phyloP scores from a whole-genome alignment of 2,797 vertebrate species.

The Zalophus californianus region DNA sequence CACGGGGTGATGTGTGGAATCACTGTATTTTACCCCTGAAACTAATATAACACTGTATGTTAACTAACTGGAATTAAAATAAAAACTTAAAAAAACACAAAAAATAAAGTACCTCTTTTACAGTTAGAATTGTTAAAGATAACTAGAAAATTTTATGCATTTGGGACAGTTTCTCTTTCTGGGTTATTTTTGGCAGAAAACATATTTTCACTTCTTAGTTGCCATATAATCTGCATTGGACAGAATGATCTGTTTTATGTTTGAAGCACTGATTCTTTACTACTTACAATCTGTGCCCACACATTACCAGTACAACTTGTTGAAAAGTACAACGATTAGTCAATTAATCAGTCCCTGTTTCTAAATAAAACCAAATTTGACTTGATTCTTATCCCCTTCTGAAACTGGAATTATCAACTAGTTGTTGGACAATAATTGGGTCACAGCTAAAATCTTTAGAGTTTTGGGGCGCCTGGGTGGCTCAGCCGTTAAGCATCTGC shows the following conservation, averaged over 20 bases:
- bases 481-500: too few relatives aligned
- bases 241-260: constrained; percentile 59
- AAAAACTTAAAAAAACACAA: background rate
- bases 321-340: constrained; percentile 56
- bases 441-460: constrained; percentile 6
- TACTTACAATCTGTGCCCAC: background rate
- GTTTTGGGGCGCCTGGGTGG: background rate
- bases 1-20: background rate
- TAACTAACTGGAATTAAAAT: background rate
- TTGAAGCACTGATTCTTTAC: constrained; percentile 25
- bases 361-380: background rate
- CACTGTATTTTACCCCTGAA: background rate
- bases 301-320: constrained; percentile 13
- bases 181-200: constrained; percentile 65
- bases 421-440: background rate
- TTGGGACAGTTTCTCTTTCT: constrained; percentile 60
- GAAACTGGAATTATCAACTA: background rate
- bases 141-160: constrained; percentile 64
- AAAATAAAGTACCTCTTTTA: background rate
- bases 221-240: constrained; percentile 38
- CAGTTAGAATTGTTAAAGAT: constrained; percentile 59
- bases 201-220: constrained; percentile 81
- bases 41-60: background rate
- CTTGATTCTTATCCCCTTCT: background rate
- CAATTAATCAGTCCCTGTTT: background rate